A percentile compares a stretch with the other conserved stretches of the same genome.
These are phyloP conservation scores for Myanophis thanlyinensis DNA, from an alignment of 2,113 vertebrate species.

Conservation along the genomic window DNA sequence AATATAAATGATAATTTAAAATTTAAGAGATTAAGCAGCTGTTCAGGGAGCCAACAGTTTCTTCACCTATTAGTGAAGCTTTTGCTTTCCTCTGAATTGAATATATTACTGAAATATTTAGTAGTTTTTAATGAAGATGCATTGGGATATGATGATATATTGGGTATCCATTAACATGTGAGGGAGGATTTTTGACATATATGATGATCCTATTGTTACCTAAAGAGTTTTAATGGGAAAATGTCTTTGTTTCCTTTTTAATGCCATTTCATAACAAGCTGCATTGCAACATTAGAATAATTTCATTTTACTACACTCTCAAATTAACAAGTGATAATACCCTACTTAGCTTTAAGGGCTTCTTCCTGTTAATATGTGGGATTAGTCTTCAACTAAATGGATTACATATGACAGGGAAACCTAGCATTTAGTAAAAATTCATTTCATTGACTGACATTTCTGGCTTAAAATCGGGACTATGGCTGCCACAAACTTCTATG, in stretches of 20 bases:
- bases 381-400: background rate
- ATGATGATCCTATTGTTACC: background rate
- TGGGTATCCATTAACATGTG: background rate
- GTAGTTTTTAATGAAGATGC: background rate
- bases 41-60: too few relatives aligned
- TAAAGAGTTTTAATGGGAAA: background rate
- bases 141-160: background rate
- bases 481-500: background rate
- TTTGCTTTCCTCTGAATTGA: background rate
- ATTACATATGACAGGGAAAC: background rate
- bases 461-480: too few relatives aligned
- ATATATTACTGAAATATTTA: background rate
- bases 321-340: background rate
- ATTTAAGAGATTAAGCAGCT: background rate
- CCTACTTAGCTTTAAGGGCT: background rate
- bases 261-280: background rate
- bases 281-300: background rate
- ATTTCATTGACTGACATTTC: background rate
- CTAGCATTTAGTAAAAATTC: background rate
- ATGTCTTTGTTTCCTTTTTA: background rate
- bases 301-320: background rate
- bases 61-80: background rate
- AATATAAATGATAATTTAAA: background rate
- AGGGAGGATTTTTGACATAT: background rate
- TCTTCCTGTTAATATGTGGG: background rate